Percentiles rank a stretch among this genome's conserved stretches.
Conservation (phyloP, 92 coral and sea anemone genomes). For the Ricordea florida region DNA sequence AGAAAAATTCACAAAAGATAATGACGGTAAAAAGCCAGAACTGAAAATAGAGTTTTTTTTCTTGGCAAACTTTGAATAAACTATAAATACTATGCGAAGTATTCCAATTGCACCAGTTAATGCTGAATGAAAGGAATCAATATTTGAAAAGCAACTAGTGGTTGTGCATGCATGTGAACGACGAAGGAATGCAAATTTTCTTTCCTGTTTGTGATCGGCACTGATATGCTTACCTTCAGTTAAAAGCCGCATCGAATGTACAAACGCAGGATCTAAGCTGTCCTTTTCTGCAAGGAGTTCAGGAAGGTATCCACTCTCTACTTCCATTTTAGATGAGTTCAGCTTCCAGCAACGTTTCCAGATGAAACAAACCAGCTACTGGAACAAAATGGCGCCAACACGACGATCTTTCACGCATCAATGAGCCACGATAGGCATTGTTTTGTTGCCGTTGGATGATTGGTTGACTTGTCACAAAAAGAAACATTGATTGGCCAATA, state of each 20-base stretch:
- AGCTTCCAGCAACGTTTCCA: background rate
- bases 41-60: too few relatives aligned
- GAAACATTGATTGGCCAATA: too few relatives aligned
- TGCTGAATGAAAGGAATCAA: too few relatives aligned
- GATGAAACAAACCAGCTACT: background rate
- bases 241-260: slow-evolving; percentile 86
- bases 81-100: background rate
- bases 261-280: slow-evolving; percentile 90
- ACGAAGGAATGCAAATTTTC: slow-evolving; percentile 78
- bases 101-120: too few relatives aligned
- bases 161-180: slow-evolving; percentile 34
- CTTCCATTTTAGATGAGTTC: slow-evolving; percentile 45
- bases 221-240: slow-evolving; percentile 78
- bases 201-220: slow-evolving; percentile 11
- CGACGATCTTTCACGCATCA: slow-evolving; percentile 59
- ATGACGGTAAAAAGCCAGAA: too few relatives aligned
- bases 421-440: too few relatives aligned
- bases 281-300: slow-evolving; percentile 91
- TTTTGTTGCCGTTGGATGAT: too few relatives aligned
- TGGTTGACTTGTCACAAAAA: too few relatives aligned
- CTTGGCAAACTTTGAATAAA: background rate
- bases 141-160: slow-evolving; percentile 38
- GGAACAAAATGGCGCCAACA: slow-evolving; percentile 71
- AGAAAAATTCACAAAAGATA: too few relatives aligned
- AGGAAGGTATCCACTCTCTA: slow-evolving; percentile 70